phyloP scores from a whole-genome alignment of 2,113 vertebrate species.

The Aspidoscelis tigris region DNA sequence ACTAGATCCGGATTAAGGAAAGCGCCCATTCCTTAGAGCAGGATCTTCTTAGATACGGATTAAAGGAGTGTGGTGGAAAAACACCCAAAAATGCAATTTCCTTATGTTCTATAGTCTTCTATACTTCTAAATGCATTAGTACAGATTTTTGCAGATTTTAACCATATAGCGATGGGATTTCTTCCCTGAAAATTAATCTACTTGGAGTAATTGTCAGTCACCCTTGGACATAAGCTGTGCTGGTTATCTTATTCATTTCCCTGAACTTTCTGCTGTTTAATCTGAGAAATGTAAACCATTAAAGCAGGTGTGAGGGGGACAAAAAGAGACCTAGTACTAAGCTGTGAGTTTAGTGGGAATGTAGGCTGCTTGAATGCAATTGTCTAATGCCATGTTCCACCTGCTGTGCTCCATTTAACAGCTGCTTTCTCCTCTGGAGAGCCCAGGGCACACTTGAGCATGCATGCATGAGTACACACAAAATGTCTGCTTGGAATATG shows the following conservation, averaged over 20 bases:
- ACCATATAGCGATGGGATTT: not conserved
- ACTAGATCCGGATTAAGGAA: no score
- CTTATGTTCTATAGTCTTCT: not conserved
- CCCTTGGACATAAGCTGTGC: no score
- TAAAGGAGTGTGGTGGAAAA: no score
- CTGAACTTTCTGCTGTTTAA: not conserved
- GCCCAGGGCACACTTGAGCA: not conserved
- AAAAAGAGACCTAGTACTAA: not conserved
- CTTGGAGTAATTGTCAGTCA: not conserved
- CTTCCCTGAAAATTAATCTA: not conserved
- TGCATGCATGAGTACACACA: not conserved
- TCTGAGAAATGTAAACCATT: not conserved
- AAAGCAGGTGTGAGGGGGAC: not conserved
- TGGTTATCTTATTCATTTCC: not conserved
- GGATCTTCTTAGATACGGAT: no score
- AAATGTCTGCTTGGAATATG: not conserved
- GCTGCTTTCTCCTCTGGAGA: not conserved
- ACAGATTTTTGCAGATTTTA: not conserved
- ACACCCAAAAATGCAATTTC: not conserved
- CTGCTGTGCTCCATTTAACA: slow-evolving; percentile 6
- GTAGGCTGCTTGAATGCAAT: slow-evolving; percentile 4
- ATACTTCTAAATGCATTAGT: not conserved
- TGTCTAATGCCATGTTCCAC: slow-evolving; percentile 20
- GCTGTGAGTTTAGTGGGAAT: not conserved
- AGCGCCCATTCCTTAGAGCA: no score